These are phyloP conservation scores for Junco hyemalis DNA, from an alignment of 2,113 vertebrate species.

Conservation along the genomic window DNA sequence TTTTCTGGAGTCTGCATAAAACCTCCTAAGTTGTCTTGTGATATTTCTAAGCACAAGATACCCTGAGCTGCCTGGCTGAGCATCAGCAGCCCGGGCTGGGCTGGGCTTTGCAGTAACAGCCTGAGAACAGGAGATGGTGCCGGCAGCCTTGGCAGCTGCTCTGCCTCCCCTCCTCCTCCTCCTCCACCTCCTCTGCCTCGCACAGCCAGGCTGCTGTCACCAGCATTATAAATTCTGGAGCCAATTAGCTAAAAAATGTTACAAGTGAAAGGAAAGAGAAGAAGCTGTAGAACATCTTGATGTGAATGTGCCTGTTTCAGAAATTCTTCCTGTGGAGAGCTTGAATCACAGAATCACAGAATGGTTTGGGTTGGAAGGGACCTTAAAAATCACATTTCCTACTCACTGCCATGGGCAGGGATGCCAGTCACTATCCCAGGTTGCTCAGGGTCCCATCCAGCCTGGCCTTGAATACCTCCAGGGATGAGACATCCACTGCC, in stretches of 20 bases:
- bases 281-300: slow-evolving; percentile 32
- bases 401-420: background rate
- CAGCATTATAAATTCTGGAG: slow-evolving; percentile 63
- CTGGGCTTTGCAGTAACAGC: slow-evolving; percentile 39
- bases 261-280: slow-evolving; percentile 29
- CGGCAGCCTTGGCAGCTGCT: slow-evolving; percentile 38
- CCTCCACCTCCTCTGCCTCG: background rate
- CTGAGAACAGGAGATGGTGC: slow-evolving; percentile 69
- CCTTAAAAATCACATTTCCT: background rate
- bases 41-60: background rate
- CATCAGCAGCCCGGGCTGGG: background rate
- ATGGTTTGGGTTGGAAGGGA: background rate
- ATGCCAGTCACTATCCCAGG: background rate
- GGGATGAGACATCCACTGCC: background rate
- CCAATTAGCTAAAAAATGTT: slow-evolving; percentile 66
- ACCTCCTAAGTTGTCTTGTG: background rate
- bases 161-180: slow-evolving; percentile 14
- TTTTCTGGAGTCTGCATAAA: slow-evolving; percentile 56
- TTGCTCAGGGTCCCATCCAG: background rate
- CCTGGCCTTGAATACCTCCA: background rate
- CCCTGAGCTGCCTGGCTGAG: background rate
- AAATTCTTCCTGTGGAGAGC: background rate
- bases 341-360: background rate
- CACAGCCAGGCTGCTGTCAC: slow-evolving; percentile 47
- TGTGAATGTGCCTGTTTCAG: background rate